Evolutionary conservation across 2,113 vertebrate genomes (phyloP), one percentile per base, ranked within the genome.

Genomic region (Sarotherodon lohbergeri): DNA sequence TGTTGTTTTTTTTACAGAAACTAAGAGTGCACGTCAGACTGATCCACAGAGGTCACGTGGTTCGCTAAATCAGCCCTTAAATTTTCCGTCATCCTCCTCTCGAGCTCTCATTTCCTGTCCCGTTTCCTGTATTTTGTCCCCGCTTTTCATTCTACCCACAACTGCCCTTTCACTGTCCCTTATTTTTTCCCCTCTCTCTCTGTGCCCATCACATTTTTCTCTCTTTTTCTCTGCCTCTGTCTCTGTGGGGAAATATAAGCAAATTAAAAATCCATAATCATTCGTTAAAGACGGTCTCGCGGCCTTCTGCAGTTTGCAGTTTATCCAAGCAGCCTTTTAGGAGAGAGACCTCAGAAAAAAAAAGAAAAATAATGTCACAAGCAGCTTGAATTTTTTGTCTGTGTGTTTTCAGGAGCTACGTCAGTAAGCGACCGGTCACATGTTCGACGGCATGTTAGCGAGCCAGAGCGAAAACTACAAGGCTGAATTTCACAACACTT

Each of bases 91-190:
- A 17, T 52, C 84, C 81, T 9, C n/a, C 16, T 48, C 88, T 29
- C 52, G 81, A 88, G 82, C 84, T 90, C 86, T 90, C 83, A 89
- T 86, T 92, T 91, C 89, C 94, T 92, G 57, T 48, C 83, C 80
- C 14, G 24, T 82, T 94, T 91, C 88, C 92, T 93, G 71, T 61
- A 11, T 43, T 82, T 66, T 29, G 9, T 71, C 88, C 79, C 43
- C 76, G 27, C n/a, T 90, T 34, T 84, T 61, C 81, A 87, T 92
- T 92, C 83, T 82, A 36, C 76, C 86, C 88, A 89, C 73, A 52
- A 5, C 83, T 80, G 54, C 85, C 85, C 80, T 86, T 92, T 68
- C 22, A 71, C 87, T 79, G 7, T 52, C 84, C 46, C 76, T 36
- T 41, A 39, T 22, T 61, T 50, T 76, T 41, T 24, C n/a, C 12